Evolutionary conservation across 2,113 vertebrate genomes (phyloP).

Genomic region (Meriones unguiculatus): DNA sequence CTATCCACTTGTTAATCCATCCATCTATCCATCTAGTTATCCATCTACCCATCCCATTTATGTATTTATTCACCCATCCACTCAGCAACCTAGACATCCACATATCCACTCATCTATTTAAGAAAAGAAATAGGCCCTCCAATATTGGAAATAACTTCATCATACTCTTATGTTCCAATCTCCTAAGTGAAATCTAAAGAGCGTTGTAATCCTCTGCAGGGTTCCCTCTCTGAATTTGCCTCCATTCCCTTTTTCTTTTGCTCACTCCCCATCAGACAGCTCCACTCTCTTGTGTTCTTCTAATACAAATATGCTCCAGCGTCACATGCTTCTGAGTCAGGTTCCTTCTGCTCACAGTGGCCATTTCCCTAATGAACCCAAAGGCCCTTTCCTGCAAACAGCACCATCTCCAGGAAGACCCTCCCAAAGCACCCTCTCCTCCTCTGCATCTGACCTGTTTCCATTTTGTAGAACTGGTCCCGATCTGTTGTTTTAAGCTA

Average conservation of each 20-base stretch:
- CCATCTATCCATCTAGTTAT: not conserved
- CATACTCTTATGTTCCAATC: not conserved
- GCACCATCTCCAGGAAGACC: constrained; percentile 11
- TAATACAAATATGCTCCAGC: accelerated
- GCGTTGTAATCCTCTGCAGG: not conserved
- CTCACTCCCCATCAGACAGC: not conserved
- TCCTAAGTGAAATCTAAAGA: not conserved
- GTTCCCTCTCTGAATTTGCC: not conserved
- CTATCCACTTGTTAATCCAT: not conserved
- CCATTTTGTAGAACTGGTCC: not conserved
- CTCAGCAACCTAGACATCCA: not conserved
- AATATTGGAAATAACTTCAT: not conserved
- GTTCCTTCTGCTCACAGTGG: not conserved
- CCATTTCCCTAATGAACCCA: not conserved
- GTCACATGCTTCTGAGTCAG: not conserved
- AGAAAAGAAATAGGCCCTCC: not conserved
- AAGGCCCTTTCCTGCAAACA: not conserved
- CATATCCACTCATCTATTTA: not conserved
- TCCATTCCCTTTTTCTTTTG: not conserved
- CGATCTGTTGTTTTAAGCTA: not conserved
- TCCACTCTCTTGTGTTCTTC: not conserved
- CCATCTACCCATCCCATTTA: not conserved
- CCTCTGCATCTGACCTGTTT: not conserved
- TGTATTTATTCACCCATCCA: not conserved
- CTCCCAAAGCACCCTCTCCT: not conserved